Conservation (phyloP, 2,888 invertebrate genomes). For the Nomada ruficornis region DNA sequence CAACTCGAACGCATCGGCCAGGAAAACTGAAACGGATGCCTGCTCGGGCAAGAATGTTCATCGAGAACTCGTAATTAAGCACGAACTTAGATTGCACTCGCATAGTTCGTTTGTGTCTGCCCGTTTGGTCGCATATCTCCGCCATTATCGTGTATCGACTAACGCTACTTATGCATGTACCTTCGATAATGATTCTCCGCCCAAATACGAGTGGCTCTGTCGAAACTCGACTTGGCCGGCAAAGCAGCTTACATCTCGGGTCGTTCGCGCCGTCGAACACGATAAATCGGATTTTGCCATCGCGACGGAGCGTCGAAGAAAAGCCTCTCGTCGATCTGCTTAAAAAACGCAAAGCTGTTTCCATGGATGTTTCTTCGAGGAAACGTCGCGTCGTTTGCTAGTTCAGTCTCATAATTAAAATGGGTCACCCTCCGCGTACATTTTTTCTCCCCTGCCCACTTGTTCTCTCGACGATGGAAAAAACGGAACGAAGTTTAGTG, state of each 20-base stretch:
- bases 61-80: slow-evolving; percentile 39
- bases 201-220: slow-evolving; percentile 35
- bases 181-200: slow-evolving; percentile 36
- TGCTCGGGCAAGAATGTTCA: slow-evolving; percentile 9
- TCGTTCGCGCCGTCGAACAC: slow-evolving; percentile 20
- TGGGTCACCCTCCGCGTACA: background rate
- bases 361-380: background rate
- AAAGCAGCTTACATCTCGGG: slow-evolving; percentile 50
- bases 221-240: slow-evolving; percentile 35
- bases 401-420: background rate
- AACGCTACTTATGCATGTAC: background rate
- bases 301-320: background rate
- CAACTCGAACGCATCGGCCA: background rate
- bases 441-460: background rate
- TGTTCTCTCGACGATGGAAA: too few relatives aligned
- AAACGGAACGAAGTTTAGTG: background rate
- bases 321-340: background rate
- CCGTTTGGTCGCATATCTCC: slow-evolving; percentile 35
- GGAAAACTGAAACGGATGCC: background rate
- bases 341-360: background rate
- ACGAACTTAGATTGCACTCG: slow-evolving; percentile 1
- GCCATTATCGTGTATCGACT: slow-evolving; percentile 34
- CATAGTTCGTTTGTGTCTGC: slow-evolving; percentile 21
- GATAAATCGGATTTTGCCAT: slow-evolving; percentile 36
- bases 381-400: background rate